Evolutionary conservation across 2,888 invertebrate species (phyloP).

Genomic region (Marronus borbonicus): DNA sequence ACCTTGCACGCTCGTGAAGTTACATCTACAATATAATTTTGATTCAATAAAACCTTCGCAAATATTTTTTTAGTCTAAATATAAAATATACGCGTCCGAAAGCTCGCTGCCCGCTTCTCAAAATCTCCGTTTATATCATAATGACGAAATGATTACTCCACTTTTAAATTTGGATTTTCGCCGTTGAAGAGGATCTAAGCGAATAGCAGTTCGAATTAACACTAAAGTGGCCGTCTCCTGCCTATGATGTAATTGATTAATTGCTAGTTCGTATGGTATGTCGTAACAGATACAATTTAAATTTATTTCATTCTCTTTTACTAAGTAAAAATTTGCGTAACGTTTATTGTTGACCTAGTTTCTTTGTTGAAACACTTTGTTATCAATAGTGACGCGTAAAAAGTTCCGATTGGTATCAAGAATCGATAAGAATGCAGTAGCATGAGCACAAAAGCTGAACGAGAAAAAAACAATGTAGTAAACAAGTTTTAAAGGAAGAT

Average conservation of each 20-base stretch:
- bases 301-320: no score
- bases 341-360: no score
- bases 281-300: no score
- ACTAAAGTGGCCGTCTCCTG: constrained; percentile 21
- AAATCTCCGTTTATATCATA: constrained; percentile 26
- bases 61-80: constrained; percentile 31
- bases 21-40: constrained; percentile 2
- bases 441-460: no score
- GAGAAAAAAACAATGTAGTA: no score
- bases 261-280: neutral
- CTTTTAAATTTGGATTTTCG: constrained; percentile 38
- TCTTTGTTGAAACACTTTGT: no score
- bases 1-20: neutral
- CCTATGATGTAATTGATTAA: constrained; percentile 26
- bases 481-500: no score
- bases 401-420: no score
- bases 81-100: constrained; percentile 19
- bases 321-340: no score
- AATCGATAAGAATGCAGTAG: no score
- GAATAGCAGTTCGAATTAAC: neutral
- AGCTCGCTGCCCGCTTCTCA: neutral
- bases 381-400: no score
- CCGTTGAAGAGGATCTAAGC: constrained; percentile 15
- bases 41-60: constrained; percentile 16
- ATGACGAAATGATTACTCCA: constrained; percentile 35